Evolutionary conservation across 1,140 invertebrate species (phyloP).

Genomic region (Polypedilum vanderplanki): DNA sequence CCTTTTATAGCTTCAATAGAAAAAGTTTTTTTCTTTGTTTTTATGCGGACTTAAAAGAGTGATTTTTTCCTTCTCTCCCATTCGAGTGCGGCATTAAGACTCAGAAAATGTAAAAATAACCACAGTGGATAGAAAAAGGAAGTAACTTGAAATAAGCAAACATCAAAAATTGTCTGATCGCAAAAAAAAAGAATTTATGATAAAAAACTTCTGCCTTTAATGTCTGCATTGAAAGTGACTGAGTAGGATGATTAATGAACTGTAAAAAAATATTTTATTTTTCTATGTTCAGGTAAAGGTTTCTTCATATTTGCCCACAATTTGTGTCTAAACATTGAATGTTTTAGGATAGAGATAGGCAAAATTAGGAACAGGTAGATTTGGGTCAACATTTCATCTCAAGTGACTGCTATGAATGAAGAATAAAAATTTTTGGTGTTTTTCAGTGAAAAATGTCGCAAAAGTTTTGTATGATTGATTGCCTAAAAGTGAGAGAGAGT

Average conservation of each 20-base stretch:
- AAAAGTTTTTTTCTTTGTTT: no score
- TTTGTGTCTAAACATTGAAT: not conserved
- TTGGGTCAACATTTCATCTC: not conserved
- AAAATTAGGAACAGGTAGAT: not conserved
- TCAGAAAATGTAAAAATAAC: no score
- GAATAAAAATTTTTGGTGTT: not conserved
- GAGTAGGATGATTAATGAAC: not conserved
- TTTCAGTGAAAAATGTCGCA: not conserved
- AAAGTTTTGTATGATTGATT: not conserved
- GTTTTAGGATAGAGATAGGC: not conserved
- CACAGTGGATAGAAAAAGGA: no score
- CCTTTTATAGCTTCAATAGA: no score
- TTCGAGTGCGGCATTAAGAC: no score
- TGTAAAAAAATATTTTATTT: not conserved
- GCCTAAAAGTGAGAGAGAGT: not conserved
- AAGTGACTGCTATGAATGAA: not conserved
- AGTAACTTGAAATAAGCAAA: no score
- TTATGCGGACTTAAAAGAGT: no score
- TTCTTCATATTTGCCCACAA: not conserved
- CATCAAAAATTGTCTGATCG: no score
- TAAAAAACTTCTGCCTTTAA: no score
- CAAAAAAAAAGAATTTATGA: no score
- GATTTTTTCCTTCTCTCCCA: no score
- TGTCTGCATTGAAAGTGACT: no score
- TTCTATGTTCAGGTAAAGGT: not conserved